These are phyloP conservation scores for Drosophila rubida DNA, from an alignment of 2,888 invertebrate species.

Conservation along the genomic window DNA sequence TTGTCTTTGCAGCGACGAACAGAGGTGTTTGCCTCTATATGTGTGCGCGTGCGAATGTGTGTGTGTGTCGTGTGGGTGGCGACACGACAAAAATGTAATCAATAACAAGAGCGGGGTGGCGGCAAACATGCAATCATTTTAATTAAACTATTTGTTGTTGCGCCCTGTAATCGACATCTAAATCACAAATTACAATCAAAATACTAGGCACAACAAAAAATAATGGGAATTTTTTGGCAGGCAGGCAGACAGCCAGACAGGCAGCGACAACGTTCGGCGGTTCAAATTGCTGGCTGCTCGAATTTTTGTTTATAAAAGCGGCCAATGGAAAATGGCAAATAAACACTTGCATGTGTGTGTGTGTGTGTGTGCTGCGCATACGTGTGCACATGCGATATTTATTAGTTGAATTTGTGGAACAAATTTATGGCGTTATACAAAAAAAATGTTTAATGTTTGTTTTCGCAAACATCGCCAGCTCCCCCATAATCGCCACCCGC, in stretches of 20 bases:
- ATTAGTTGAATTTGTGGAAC: constrained; percentile 12
- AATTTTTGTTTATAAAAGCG: constrained; percentile 42
- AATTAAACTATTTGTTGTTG: constrained; percentile 47
- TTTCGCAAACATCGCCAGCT: neutral
- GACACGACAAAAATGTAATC: constrained; percentile 50
- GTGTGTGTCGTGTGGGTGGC: constrained; percentile 15
- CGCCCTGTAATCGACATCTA: neutral
- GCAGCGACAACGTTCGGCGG: neutral
- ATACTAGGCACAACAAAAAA: neutral
- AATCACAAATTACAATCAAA: constrained; percentile 2
- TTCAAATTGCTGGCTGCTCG: neutral
- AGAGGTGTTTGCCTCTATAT: neutral
- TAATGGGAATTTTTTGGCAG: neutral
- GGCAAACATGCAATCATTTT: constrained; percentile 49
- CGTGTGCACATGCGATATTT: constrained; percentile 18
- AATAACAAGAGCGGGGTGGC: constrained; percentile 54
- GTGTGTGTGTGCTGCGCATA: neutral
- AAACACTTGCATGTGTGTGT: neutral
- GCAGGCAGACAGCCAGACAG: neutral
- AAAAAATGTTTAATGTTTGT: constrained; percentile 20
- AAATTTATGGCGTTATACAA: constrained; percentile 38
- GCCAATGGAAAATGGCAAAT: constrained; percentile 24
- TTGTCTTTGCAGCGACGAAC: constrained; percentile 15
- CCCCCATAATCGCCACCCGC: neutral
- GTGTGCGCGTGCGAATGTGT: neutral